Conservation (phyloP, 92 coral and sea anemone species). For the Palythoa grandiflora region DNA sequence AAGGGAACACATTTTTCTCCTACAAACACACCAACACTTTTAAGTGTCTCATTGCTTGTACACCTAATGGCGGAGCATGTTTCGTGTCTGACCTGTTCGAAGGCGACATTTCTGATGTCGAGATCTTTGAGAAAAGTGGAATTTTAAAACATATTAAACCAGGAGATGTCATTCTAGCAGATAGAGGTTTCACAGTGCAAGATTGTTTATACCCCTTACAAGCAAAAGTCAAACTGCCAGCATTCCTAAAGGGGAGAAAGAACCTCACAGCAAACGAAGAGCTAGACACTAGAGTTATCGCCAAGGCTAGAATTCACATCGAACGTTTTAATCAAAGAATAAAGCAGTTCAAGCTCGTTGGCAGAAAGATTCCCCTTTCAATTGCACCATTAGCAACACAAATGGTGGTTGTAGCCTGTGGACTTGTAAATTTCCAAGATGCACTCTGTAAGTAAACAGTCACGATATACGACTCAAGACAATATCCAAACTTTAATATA, state of each 20-base stretch:
- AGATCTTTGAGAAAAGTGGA: constrained; percentile 67
- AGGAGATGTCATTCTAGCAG: constrained; percentile 55
- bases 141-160: constrained; percentile 63
- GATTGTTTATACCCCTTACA: constrained; percentile 54
- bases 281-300: constrained; percentile 43
- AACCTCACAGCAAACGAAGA: constrained; percentile 43
- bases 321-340: constrained; percentile 67
- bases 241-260: constrained; percentile 57
- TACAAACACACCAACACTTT: constrained; percentile 82
- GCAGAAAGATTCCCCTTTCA: constrained; percentile 58
- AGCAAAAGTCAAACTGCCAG: constrained; percentile 48
- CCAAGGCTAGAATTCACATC: constrained; percentile 67
- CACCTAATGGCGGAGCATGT: constrained; percentile 71
- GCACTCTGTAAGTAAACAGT: constrained; percentile 53
- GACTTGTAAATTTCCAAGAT: constrained; percentile 63
- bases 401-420: constrained; percentile 72
- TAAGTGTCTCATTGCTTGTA: constrained; percentile 72
- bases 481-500: too few relatives aligned
- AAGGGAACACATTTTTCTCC: constrained; percentile 5
- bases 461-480: too few relatives aligned
- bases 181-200: constrained; percentile 65
- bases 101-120: constrained; percentile 64
- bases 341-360: constrained; percentile 62
- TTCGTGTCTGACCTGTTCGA: constrained; percentile 66
- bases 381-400: constrained; percentile 77